Evolutionary conservation across 2,888 invertebrate species (phyloP).

Genomic region (Eugnorisma glareosa): DNA sequence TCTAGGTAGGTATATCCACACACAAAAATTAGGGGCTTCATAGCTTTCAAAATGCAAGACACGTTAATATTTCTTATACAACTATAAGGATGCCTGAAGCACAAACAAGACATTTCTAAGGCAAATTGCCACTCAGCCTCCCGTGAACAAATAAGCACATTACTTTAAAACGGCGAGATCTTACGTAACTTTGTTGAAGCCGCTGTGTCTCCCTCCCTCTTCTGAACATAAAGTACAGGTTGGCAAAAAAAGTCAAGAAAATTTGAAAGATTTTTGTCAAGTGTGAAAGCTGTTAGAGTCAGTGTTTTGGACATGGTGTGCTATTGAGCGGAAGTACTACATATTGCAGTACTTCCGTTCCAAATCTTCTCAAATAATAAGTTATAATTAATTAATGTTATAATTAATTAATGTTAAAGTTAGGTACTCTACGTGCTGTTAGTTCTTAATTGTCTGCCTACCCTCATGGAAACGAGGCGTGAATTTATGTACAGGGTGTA

Average conservation of each 20-base stretch:
- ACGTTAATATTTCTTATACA: constrained; percentile 14
- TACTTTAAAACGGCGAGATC: constrained; percentile 47
- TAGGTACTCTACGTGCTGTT: not conserved
- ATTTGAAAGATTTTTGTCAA: not conserved
- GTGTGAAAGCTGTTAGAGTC: not conserved
- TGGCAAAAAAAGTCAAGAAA: constrained; percentile 5
- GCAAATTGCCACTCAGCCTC: constrained; percentile 44
- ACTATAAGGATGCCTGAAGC: not conserved
- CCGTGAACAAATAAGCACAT: constrained; percentile 52
- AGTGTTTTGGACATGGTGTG: not conserved
- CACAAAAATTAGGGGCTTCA: not conserved
- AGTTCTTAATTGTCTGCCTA: too few species aligned
- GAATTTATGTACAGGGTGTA: too few species aligned
- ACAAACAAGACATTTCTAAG: constrained; percentile 31
- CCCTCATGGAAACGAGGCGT: too few species aligned
- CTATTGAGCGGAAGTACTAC: not conserved
- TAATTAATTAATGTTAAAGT: too few species aligned
- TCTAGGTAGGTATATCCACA: not conserved
- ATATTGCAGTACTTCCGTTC: too few species aligned
- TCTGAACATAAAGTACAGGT: constrained; percentile 7
- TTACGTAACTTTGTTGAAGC: constrained; percentile 50
- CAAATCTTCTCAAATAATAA: not conserved
- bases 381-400: too few species aligned
- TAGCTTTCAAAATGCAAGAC: constrained; percentile 2
- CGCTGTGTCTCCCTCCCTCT: constrained; percentile 8